phyloP scores from a whole-genome alignment of 1,140 invertebrate genomes.

The Pachypeltis micranthus region DNA sequence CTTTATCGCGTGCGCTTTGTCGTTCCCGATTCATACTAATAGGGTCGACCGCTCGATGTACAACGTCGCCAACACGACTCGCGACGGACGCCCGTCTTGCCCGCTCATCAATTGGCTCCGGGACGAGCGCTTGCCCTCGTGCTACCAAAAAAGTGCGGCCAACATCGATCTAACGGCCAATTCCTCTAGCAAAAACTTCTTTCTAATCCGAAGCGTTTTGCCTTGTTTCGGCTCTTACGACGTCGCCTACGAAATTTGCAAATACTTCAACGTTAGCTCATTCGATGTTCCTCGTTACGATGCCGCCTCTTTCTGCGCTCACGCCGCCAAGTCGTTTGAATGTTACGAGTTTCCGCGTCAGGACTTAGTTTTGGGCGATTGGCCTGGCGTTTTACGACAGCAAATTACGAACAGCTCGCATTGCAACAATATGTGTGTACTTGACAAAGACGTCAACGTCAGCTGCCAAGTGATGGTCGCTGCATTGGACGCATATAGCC shows the following conservation, averaged over 20 bases:
- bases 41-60: no score
- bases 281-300: neutral
- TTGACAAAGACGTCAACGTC: neutral
- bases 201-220: neutral
- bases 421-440: neutral
- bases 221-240: neutral
- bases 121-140: no score
- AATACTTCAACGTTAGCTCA: neutral
- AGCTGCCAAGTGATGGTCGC: neutral
- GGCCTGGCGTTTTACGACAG: neutral
- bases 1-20: no score
- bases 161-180: no score
- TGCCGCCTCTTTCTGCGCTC: neutral
- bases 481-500: neutral
- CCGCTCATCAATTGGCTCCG: no score
- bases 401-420: neutral
- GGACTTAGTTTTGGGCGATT: neutral
- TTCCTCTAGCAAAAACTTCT: neutral
- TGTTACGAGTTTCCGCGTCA: neutral
- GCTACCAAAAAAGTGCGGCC: no score
- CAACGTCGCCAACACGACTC: no score
- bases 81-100: no score
- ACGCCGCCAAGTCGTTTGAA: neutral
- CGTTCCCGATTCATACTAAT: no score
- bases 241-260: neutral